phyloP scores from a whole-genome alignment of 2,113 vertebrate genomes.

The Gallinago paraguaiae region DNA sequence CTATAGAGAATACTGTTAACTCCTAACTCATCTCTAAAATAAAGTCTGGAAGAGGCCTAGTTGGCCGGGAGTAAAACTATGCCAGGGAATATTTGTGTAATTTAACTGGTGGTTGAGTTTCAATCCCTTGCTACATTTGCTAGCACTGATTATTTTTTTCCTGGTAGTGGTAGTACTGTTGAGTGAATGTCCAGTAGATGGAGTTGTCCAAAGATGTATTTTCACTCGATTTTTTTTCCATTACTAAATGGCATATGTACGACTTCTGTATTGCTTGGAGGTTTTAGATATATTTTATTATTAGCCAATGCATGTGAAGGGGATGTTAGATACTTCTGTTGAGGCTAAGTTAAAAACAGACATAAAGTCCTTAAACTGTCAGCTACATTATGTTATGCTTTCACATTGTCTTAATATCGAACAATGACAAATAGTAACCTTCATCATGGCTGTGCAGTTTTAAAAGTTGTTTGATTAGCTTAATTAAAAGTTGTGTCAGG shows the following conservation, averaged over 20 bases:
- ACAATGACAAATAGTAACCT: background rate
- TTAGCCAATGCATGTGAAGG: background rate
- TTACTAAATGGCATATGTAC: background rate
- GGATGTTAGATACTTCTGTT: background rate
- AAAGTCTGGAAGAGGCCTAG: background rate
- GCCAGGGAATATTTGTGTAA: background rate
- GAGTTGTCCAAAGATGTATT: background rate
- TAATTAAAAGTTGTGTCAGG: background rate
- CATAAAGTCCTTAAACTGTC: background rate
- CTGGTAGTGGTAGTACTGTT: background rate
- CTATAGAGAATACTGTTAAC: background rate
- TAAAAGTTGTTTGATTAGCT: background rate
- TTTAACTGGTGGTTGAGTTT: background rate
- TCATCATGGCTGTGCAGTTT: background rate
- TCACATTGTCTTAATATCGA: background rate
- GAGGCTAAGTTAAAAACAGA: background rate
- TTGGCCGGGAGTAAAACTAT: background rate
- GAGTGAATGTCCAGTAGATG: background rate
- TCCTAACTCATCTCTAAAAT: background rate
- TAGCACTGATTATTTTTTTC: background rate
- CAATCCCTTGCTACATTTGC: background rate
- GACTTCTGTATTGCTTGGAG: background rate
- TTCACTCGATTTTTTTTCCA: background rate
- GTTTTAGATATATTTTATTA: background rate
- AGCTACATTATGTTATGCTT: background rate